Percentiles rank a stretch among this genome's conserved stretches.
phyloP scores from a whole-genome alignment of 2,113 vertebrate species.

The Channa argus region DNA sequence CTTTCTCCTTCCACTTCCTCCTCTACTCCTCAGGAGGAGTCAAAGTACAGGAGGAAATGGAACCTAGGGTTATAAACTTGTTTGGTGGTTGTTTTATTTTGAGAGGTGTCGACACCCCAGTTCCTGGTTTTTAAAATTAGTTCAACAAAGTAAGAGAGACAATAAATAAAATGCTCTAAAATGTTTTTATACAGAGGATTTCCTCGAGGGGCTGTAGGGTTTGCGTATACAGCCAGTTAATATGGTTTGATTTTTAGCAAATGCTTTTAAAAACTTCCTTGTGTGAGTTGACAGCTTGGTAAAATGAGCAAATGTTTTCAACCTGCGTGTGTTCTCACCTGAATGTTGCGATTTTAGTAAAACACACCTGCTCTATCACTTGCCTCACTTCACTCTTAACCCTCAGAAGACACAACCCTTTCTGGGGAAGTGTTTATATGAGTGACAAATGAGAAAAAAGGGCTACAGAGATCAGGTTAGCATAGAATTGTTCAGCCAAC shows the following conservation, averaged over 20 bases:
- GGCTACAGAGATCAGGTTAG: constrained; percentile 69
- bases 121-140: constrained; percentile 77
- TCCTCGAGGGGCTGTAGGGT: constrained; percentile 61
- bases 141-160: constrained; percentile 51
- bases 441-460: constrained; percentile 70
- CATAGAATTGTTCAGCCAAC: constrained; percentile 22
- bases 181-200: constrained; percentile 76
- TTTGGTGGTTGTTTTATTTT: constrained; percentile 78
- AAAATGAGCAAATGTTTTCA: constrained; percentile 64
- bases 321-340: constrained; percentile 56
- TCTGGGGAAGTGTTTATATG: constrained; percentile 1
- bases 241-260: constrained; percentile 67
- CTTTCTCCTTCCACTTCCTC: constrained; percentile 44
- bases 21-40: constrained; percentile 77
- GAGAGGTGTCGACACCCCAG: constrained; percentile 77
- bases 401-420: constrained; percentile 17
- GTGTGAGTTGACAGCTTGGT: constrained; percentile 63
- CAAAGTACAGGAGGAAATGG: constrained; percentile 47
- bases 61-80: constrained; percentile 71
- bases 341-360: constrained; percentile 53
- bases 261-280: constrained; percentile 59
- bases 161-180: constrained; percentile 43
- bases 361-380: constrained; percentile 70
- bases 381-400: constrained; percentile 53
- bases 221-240: constrained; percentile 62